Base-by-base conservation (phyloP, 2,888 invertebrate species). In the Tachina fera region DNA sequence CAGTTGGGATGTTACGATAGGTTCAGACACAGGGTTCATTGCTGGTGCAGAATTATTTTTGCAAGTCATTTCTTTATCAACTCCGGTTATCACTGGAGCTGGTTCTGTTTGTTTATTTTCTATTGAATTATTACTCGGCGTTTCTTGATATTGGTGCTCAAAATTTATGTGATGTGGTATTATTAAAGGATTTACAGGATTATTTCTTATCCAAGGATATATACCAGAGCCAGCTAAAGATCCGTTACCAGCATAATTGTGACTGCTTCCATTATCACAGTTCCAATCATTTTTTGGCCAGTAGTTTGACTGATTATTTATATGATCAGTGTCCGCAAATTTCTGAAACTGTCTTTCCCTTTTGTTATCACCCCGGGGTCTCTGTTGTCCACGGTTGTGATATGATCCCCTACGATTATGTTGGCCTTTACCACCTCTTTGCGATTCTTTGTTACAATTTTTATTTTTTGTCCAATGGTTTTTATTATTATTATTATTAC, bases 281-380 rank as follows among this genome's bases (percentile, higher is more conserved):
- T 39, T 41, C 67, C 81, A 41, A 47, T 60, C 47, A 13, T 49
- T 51, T 53, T 61, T n/a, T 9, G 19, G n/a, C 82, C 75, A 67
- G 67, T 53, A 9, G 10, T 71, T 41, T 3, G 31, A 1, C 10
- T 56, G 41, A 11, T 53, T 43, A 45, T 65, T 53, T 8, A 31
- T 9, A 56, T 85, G 87, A 0, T 82, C 56, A 19, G 82, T 79
- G 67, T 89, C 88, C 9, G 79, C 88, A 39, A 83, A 83, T 68
- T 89, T 89, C n/a, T 41, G 47, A 31, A 87, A 89, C 19, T 87
- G 87, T 51, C 87, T 87, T 9, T 86, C 87, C 43, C 87, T 77
- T 1, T 74, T 31, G 0, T 70, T 31, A 10, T 14, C 49, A 53
- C 14, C 9, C 22, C 47, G 22, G 5, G 51, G 13, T 14, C 39